Percentiles rank a stretch among this genome's conserved stretches.
These are phyloP conservation scores for Vanessa tameamea DNA, from an alignment of 1,140 invertebrate genomes.

Conservation along the genomic window DNA sequence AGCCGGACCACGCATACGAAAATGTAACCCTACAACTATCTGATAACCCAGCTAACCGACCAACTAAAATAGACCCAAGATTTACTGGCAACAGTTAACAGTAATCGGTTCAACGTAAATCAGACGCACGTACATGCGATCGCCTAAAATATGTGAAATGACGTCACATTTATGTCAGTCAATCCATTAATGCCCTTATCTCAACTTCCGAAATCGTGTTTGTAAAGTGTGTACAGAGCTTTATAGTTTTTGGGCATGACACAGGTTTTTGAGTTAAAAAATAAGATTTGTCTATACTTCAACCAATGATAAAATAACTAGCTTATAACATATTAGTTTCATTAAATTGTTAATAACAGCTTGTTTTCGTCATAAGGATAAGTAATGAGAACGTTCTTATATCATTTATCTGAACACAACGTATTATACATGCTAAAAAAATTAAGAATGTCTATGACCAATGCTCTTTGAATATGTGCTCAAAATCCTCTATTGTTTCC, in stretches of 20 bases:
- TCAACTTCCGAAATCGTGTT: constrained; percentile 76
- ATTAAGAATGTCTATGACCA: constrained; percentile 4
- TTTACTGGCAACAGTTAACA: neutral
- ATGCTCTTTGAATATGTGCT: constrained; percentile 26
- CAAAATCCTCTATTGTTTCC: constrained; percentile 16
- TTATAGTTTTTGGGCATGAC: constrained; percentile 63
- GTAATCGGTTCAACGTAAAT: constrained; percentile 36
- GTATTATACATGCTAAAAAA: neutral
- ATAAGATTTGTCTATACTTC: constrained; percentile 12
- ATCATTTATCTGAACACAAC: constrained; percentile 3
- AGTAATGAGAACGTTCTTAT: too few species aligned
- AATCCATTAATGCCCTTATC: constrained; percentile 80
- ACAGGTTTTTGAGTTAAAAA: constrained; percentile 28
- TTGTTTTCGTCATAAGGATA: too few species aligned
- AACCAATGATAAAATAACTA: neutral
- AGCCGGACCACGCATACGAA: constrained; percentile 71
- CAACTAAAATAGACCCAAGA: constrained; percentile 40
- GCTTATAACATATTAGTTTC: too few species aligned
- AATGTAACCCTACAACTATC: constrained; percentile 71
- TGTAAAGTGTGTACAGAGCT: constrained; percentile 59
- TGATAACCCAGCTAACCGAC: constrained; percentile 62
- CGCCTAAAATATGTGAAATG: constrained; percentile 76
- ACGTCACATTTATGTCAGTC: constrained; percentile 79
- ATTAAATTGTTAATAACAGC: too few species aligned
- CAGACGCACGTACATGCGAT: constrained; percentile 61